Conservation (phyloP, 2,797 vertebrate species). For the Borostomias antarcticus region DNA sequence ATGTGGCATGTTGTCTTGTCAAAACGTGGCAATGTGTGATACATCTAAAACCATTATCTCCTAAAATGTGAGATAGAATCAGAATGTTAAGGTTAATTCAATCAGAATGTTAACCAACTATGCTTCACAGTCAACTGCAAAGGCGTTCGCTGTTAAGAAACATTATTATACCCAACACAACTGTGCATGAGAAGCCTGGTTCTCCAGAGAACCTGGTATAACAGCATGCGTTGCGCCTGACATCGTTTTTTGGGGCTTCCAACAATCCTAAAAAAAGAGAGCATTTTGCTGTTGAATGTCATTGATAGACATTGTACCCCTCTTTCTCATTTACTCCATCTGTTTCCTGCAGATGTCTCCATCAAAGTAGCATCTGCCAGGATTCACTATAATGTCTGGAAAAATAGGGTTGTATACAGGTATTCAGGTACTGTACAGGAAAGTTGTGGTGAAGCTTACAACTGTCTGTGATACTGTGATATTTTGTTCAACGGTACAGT, state of each 20-base stretch:
- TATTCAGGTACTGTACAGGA: constrained; percentile 32
- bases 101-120: too few species aligned
- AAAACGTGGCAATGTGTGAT: constrained; percentile 62
- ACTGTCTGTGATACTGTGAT: background rate
- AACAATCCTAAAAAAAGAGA: constrained; percentile 37
- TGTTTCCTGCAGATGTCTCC: constrained; percentile 62
- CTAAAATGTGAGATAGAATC: background rate
- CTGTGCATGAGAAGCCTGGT: background rate
- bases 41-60: background rate
- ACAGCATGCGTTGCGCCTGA: constrained; percentile 26
- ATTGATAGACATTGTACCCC: constrained; percentile 51
- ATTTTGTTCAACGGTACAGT: too few species aligned
- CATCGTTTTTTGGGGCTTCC: constrained; percentile 38
- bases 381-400: constrained; percentile 48
- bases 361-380: constrained; percentile 61
- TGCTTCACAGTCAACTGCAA: background rate
- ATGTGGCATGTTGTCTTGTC: constrained; percentile 69
- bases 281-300: constrained; percentile 48
- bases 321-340: constrained; percentile 52
- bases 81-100: background rate
- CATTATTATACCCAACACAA: background rate
- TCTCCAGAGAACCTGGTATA: constrained; percentile 1
- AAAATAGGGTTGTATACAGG: constrained; percentile 24
- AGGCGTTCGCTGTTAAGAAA: background rate
- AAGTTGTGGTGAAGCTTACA: constrained; percentile 50